These are phyloP conservation scores for Procambarus clarkii DNA, from an alignment of 1,140 invertebrate species.

Conservation along the genomic window DNA sequence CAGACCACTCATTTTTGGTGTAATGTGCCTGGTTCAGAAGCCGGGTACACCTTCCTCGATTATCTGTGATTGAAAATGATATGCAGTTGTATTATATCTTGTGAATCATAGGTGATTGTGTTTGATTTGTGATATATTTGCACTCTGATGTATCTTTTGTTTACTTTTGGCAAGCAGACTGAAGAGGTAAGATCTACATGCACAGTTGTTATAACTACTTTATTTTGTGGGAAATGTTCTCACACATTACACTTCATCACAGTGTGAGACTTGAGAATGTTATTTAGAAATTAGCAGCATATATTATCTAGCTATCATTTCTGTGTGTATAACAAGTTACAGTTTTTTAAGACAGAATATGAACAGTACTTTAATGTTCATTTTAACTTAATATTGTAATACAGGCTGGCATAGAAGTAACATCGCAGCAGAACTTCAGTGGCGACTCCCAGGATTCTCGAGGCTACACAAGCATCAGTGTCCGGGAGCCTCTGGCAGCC, in stretches of 20 bases:
- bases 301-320: not conserved
- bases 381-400: not conserved
- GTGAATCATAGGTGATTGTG: no score
- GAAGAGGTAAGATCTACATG: slow-evolving; percentile 23
- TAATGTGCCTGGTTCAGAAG: no score
- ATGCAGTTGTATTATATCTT: no score
- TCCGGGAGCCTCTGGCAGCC: slow-evolving; percentile 88
- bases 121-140: no score
- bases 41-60: no score
- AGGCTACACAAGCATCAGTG: slow-evolving; percentile 93
- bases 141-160: not conserved
- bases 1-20: no score
- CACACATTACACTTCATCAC: no score
- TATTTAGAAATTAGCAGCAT: not conserved
- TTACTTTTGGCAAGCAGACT: slow-evolving; percentile 27
- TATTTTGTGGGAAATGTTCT: no score
- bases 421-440: slow-evolving; percentile 70
- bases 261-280: not conserved
- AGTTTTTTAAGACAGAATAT: not conserved
- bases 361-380: not conserved
- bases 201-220: not conserved
- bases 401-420: slow-evolving; percentile 48
- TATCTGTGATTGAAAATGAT: no score
- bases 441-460: slow-evolving; percentile 84
- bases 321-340: not conserved